Evolutionary conservation across 2,888 invertebrate species (phyloP).

Genomic region (Conomelus anceps): DNA sequence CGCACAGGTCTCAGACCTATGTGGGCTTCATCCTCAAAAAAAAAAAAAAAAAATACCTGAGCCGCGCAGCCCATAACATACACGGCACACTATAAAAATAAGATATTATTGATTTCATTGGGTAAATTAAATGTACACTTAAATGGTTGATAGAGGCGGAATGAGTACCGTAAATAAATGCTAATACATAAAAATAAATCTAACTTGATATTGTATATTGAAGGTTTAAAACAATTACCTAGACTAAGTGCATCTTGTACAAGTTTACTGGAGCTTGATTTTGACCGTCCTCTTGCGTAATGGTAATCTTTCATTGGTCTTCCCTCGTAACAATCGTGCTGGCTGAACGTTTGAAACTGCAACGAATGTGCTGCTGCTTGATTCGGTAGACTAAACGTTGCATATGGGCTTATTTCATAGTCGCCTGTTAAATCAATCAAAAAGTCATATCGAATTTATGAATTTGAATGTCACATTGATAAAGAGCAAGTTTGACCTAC

Average conservation of each 20-base stretch:
- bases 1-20: too few species aligned
- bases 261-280: slow-evolving; percentile 35
- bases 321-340: slow-evolving; percentile 38
- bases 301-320: slow-evolving; percentile 30
- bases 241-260: slow-evolving; percentile 39
- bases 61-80: too few species aligned
- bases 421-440: slow-evolving; percentile 25
- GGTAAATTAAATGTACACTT: too few species aligned
- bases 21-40: too few species aligned
- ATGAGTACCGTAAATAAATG: too few species aligned
- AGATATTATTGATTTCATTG: too few species aligned
- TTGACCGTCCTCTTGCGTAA: slow-evolving; percentile 26
- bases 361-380: slow-evolving; percentile 38
- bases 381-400: slow-evolving; percentile 40
- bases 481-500: too few species aligned
- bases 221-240: slow-evolving; percentile 30
- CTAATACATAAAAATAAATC: too few species aligned
- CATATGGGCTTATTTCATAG: slow-evolving; percentile 42
- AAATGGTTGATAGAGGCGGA: too few species aligned
- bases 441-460: background rate
- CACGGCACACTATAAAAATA: too few species aligned
- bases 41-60: too few species aligned
- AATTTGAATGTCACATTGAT: background rate
- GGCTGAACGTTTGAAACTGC: slow-evolving; percentile 40
- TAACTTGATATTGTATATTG: too few species aligned